Base-by-base conservation (phyloP, 2,888 invertebrate genomes). In the Hirtodrosophila alboralis region DNA sequence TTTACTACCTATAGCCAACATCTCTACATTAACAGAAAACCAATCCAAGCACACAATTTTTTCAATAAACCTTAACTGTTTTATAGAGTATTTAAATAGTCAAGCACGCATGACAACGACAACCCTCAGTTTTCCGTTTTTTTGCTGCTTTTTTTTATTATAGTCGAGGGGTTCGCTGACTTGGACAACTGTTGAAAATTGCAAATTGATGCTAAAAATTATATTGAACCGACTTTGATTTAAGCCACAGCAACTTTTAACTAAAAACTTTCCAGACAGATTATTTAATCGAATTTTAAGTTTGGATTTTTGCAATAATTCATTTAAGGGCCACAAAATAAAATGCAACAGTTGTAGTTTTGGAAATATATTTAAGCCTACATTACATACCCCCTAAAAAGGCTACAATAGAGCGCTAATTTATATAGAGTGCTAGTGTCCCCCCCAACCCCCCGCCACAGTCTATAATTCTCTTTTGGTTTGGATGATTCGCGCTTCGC, bases 161-260 rank as follows among this genome's bases (percentile, higher is more conserved):
- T n/a, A n/a, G n/a, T 27, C 40, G 38, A 40, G 37, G 64, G 34
- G 18, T 38, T 62, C 23, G 23, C 52, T 44, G 34, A 47, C 48
- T 60, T 28, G 60, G 74, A 70, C 74, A 74, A 74, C 74, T 74
- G 74, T 74, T 66, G 63, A 73, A 64, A 74, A 74, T 74, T 36
- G 74, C 60, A 61, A 73, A 70, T 74, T 74, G 57, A 74, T 74
- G 58, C 33, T 43, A 49, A 37, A n/a, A 63, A 56, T 56, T 63
- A 4, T 16, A 63, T 64, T 59, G 72, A 58, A 31, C 18, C 53
- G 47, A 64, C 61, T 63, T 53, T 51, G 62, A 59, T 71, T 65
- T 48, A 58, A 57, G 49, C 49, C 27, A 38, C 51, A 40, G 45
- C 61, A 36, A 51, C 1, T 65, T 41, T 48, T 21, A 49, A 57